Evolutionary conservation across 2,888 invertebrate species (phyloP).

Genomic region (Anodontia alba): DNA sequence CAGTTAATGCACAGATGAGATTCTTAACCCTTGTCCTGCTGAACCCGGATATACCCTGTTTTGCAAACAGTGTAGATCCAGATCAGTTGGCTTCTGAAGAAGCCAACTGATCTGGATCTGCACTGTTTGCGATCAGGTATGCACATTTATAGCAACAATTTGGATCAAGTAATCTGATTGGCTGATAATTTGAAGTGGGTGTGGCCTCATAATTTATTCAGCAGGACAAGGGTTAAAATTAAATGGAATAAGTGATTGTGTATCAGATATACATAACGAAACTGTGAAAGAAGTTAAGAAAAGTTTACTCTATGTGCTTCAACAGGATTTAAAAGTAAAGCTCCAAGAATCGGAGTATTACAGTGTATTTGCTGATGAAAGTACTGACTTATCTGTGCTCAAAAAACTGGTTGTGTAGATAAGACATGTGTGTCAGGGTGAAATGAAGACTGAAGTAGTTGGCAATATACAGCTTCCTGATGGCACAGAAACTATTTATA

Average conservation of each 20-base stretch:
- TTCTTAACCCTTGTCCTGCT: too few species aligned
- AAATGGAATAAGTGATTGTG: not conserved
- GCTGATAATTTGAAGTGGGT: too few species aligned
- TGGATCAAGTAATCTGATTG: too few species aligned
- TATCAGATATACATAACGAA: not conserved
- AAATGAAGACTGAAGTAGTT: constrained; percentile 20
- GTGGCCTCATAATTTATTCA: too few species aligned
- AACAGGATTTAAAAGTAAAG: not conserved
- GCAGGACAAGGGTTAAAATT: too few species aligned
- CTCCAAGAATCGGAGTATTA: constrained; percentile 5
- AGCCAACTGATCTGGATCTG: too few species aligned
- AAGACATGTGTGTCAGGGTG: constrained; percentile 1
- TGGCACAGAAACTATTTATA: constrained; percentile 21
- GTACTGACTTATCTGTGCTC: constrained; percentile 23
- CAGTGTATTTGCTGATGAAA: constrained; percentile 27
- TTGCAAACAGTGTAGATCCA: too few species aligned
- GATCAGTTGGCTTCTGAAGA: too few species aligned
- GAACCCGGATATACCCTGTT: too few species aligned
- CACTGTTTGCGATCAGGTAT: too few species aligned
- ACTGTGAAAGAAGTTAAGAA: constrained; percentile 5
- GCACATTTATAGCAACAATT: too few species aligned
- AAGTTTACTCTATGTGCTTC: not conserved
- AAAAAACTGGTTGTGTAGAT: constrained; percentile 26
- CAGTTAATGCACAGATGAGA: not conserved
- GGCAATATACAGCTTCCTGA: constrained; percentile 21